Evolutionary conservation across 2,113 vertebrate genomes (phyloP).

Genomic region (Regulus satrapa): DNA sequence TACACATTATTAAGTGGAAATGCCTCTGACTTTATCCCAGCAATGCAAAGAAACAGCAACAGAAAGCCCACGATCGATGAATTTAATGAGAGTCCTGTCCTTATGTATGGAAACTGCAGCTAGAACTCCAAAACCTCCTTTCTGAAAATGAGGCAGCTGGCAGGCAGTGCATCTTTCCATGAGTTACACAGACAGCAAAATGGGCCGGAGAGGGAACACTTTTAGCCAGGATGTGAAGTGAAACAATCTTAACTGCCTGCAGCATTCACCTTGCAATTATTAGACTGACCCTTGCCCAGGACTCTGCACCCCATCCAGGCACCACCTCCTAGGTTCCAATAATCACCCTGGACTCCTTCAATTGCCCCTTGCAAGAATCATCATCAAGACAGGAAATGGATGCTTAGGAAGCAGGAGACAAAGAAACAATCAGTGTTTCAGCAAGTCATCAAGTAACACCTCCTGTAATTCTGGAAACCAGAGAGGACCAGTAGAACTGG

Average conservation of each 20-base stretch:
- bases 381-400: not conserved
- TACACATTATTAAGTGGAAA: not conserved
- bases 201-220: accelerated
- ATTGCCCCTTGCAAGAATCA: not conserved
- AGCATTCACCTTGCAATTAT: not conserved
- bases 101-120: not conserved
- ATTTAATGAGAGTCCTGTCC: not conserved
- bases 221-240: not conserved
- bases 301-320: not conserved
- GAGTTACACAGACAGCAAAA: not conserved
- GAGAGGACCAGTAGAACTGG: slow-evolving; percentile 18
- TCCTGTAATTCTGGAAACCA: not conserved
- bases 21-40: not conserved
- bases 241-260: not conserved
- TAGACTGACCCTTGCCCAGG: not conserved
- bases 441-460: not conserved
- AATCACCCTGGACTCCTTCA: not conserved
- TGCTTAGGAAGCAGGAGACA: not conserved
- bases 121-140: not conserved
- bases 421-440: not conserved
- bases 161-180: not conserved
- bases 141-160: not conserved
- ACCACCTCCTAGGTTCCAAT: not conserved
- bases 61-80: not conserved
- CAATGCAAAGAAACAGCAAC: not conserved